Evolutionary conservation across 2,113 vertebrate species (phyloP), one percentile per base, ranked within the genome.

Genomic region (Monarcha castaneiventris): DNA sequence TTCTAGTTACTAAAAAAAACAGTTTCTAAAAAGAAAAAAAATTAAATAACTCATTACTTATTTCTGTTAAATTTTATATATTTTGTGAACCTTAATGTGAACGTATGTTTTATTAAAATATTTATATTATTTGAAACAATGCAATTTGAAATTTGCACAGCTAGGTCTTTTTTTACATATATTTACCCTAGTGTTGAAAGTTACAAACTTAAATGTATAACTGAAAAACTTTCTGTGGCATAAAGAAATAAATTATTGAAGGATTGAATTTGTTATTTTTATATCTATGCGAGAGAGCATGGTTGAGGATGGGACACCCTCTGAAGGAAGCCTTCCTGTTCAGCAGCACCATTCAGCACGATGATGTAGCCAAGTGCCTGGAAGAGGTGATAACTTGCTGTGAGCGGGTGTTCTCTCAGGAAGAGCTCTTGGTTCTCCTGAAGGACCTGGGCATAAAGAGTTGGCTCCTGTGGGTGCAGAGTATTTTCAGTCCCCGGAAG

Each of bases 181-280:
- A 96, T 94, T 95, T 97, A 94, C 87, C 89, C 30, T 78, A 81
- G 39, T 80, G 82, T 97, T 97, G 79, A 66, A 91, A 94, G 91
- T 94, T 68, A 91, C 64, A 64, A 88, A 87, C 62, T 62, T 96
- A 92, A 96, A 78, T 97, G 78, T 98, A 88, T 93, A 87, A 88
- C 51, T 94, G 95, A 96, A 94, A 93, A 92, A 91, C 81, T 77
- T 93, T 83, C 44, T 79, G 54, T 61, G 75, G 69, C 91, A 89
- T 79, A 96, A 96, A 95, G 77, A 97, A 98, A 97, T 98, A 98
- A 98, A 97, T 98, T 98, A 98, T 98, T 98, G 97, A 97, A 98
- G 94, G 93, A 96, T 52, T 83, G 62, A 91, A 74, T 49, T 78
- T 91, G 58, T 33, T 93, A 46, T 82, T 95, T 84, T 95, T 90